Percentiles rank a stretch among this genome's conserved stretches.
Evolutionary conservation across 2,888 invertebrate genomes (phyloP).

Genomic region (Salticus scenicus): DNA sequence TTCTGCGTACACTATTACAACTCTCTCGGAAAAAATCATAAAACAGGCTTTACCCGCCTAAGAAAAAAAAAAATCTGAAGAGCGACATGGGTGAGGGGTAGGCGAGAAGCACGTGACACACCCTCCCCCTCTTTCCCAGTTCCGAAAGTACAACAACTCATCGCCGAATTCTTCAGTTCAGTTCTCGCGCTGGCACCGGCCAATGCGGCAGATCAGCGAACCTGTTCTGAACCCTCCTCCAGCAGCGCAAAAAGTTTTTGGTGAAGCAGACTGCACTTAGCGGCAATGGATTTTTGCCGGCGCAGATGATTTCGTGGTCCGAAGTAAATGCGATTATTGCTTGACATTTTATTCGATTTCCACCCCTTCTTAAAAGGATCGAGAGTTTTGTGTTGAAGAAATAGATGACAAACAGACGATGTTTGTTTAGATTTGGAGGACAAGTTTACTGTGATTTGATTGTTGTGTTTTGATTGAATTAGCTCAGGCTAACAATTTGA

Average conservation of each 20-base stretch:
- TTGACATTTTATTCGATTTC: conserved; percentile 1
- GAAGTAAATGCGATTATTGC: background rate
- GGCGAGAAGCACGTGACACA: background rate
- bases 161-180: background rate
- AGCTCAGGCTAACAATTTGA: background rate
- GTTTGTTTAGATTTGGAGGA: background rate
- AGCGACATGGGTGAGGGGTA: background rate
- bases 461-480: background rate
- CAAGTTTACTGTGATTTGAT: background rate
- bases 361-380: background rate
- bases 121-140: background rate
- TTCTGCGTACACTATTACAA: too few species aligned
- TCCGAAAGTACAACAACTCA: background rate
- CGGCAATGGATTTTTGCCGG: background rate
- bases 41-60: background rate
- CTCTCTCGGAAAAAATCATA: background rate
- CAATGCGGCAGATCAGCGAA: background rate
- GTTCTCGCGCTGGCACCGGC: conserved; percentile 5
- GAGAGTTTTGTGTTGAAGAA: background rate
- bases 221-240: background rate
- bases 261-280: background rate
- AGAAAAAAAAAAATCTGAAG: background rate
- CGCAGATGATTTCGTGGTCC: background rate
- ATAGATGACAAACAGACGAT: background rate
- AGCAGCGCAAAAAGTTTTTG: background rate